phyloP scores from a whole-genome alignment of 2,797 vertebrate genomes.

The Galaxias olidus region DNA sequence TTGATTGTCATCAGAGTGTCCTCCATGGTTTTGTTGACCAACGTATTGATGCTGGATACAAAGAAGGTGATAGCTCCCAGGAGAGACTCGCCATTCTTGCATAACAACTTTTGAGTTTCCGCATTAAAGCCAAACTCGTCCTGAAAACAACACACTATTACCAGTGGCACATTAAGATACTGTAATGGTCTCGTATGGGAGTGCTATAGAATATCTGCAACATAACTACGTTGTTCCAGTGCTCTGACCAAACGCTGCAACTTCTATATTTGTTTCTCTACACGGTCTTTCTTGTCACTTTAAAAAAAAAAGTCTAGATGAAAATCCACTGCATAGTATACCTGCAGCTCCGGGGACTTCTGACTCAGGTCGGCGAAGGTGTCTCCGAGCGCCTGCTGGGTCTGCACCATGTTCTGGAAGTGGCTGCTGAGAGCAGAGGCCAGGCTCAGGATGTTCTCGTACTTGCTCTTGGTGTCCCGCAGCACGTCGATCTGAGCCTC shows the following conservation, averaged over 20 bases:
- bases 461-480: conserved; percentile 92
- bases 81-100: conserved; percentile 93
- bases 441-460: conserved; percentile 87
- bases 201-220: no score
- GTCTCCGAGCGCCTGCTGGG: conserved; percentile 92
- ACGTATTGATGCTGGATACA: conserved; percentile 91
- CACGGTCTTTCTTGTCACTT: no score
- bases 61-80: conserved; percentile 95
- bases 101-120: conserved; percentile 93
- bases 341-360: conserved; percentile 97
- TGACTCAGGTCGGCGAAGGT: conserved; percentile 96
- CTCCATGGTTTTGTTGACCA: conserved; percentile 99
- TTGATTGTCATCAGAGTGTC: conserved; percentile 95
- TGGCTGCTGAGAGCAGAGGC: conserved; percentile 86
- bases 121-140: conserved; percentile 98
- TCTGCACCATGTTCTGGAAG: conserved; percentile 93
- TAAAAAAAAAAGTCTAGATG: no score
- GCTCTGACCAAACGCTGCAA: no score
- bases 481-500: conserved; percentile 94
- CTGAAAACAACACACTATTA: conserved; percentile 58
- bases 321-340: conserved; percentile 34
- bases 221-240: no score
- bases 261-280: no score
- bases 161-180: no score
- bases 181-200: no score